A percentile compares a stretch with the other conserved stretches of the same genome.
These are phyloP conservation scores for Notodonta dromedarius DNA, from an alignment of 2,888 invertebrate genomes.

Conservation along the genomic window DNA sequence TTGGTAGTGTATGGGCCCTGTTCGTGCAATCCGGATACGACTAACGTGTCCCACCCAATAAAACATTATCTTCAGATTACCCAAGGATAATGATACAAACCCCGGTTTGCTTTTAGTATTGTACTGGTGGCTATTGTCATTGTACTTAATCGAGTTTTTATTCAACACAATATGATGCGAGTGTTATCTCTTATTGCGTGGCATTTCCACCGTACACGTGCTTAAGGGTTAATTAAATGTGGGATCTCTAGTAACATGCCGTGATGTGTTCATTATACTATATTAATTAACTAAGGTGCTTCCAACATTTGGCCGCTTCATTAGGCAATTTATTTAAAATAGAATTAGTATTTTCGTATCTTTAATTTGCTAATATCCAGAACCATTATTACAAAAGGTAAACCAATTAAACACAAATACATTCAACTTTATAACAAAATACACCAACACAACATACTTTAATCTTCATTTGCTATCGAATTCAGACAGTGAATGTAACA, in stretches of 20 bases:
- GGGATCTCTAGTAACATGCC: conserved; percentile 37
- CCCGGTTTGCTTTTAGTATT: conserved; percentile 29
- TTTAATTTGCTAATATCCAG: conserved; percentile 31
- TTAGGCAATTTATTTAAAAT: conserved; percentile 3
- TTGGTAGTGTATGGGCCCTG: background rate
- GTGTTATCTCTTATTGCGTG: conserved; percentile 22
- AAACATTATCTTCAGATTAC: background rate
- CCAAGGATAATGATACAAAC: conserved; percentile 13
- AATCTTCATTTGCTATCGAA: background rate
- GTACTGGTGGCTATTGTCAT: conserved; percentile 30
- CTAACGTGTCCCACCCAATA: background rate
- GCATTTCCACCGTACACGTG: conserved; percentile 46
- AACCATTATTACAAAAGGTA: conserved; percentile 40
- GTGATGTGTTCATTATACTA: conserved; percentile 42
- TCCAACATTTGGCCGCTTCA: conserved; percentile 38
- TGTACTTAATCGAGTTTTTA: conserved; percentile 16
- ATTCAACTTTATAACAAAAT: conserved; percentile 3
- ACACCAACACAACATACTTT: background rate
- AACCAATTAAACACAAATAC: conserved; percentile 24
- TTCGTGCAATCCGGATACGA: background rate
- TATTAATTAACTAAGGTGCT: conserved; percentile 43
- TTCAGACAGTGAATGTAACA: no score
- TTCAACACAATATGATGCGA: conserved; percentile 15
- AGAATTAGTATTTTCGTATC: conserved; percentile 13
- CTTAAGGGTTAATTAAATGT: conserved; percentile 45